A percentile compares a stretch with the other conserved stretches of the same genome.
Conservation (phyloP, 2,113 vertebrate genomes). For the Phalacrocorax pelagicus region DNA sequence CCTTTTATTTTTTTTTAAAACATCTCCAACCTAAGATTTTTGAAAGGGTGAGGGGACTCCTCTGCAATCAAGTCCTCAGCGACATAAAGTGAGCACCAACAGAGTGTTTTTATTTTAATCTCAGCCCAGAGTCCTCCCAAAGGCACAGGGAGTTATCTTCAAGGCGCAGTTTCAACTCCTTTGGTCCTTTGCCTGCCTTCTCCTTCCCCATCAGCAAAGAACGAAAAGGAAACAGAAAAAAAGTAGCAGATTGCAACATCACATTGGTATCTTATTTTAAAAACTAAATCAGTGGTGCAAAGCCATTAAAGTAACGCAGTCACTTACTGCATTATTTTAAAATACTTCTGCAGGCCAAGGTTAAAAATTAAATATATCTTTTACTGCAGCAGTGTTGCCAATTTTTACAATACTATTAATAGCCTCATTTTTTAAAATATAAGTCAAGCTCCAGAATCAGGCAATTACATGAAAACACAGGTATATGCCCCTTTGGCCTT, state of each 20-base stretch:
- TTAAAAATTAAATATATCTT: background rate
- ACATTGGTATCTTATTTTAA: background rate
- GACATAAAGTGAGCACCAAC: background rate
- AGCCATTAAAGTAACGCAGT: background rate
- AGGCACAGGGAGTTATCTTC: background rate
- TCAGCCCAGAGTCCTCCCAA: background rate
- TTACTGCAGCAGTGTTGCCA: background rate
- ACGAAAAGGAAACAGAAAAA: background rate
- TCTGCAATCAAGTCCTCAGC: background rate
- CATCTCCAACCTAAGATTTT: background rate
- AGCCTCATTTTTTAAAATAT: background rate
- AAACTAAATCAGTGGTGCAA: background rate
- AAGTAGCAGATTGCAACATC: background rate
- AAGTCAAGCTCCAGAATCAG: background rate
- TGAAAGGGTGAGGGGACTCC: background rate
- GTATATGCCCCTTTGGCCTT: background rate
- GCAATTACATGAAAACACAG: background rate
- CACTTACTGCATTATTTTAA: background rate
- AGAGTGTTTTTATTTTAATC: background rate
- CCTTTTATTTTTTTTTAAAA: background rate
- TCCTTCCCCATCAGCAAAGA: background rate
- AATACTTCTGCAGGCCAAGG: background rate
- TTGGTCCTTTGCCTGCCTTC: background rate
- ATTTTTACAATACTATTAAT: background rate
- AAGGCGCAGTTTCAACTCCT: background rate